Percentiles rank a stretch among this genome's conserved stretches.
Conservation (phyloP, 1,140 invertebrate genomes). For the Sarcophaga peregrina region DNA sequence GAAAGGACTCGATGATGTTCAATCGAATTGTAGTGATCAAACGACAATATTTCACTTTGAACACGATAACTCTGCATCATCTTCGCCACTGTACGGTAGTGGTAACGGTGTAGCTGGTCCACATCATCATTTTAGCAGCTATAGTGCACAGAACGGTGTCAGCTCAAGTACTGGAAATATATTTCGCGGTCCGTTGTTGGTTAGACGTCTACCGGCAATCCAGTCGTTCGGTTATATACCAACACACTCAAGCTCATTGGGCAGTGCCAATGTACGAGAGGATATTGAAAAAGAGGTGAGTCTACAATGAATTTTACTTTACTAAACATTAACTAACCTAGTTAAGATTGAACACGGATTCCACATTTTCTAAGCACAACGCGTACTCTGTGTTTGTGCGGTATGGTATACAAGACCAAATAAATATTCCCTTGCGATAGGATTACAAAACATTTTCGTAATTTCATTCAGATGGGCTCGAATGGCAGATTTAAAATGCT, state of each 20-base stretch:
- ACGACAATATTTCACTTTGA: conserved; percentile 48
- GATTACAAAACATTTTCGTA: too few relatives aligned
- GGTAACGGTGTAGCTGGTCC: conserved; percentile 1
- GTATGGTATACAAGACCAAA: too few relatives aligned
- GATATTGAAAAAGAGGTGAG: conserved; percentile 57
- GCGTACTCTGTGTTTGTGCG: too few relatives aligned
- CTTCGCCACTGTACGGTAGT: conserved; percentile 29
- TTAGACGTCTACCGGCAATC: conserved; percentile 50
- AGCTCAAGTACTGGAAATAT: background rate
- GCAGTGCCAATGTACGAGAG: conserved; percentile 51
- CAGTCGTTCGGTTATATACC: conserved; percentile 50
- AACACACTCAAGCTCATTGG: conserved; percentile 17
- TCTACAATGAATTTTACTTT: background rate
- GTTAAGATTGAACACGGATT: too few relatives aligned
- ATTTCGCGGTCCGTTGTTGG: conserved; percentile 44
- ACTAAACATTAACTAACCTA: too few relatives aligned
- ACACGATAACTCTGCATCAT: conserved; percentile 45
- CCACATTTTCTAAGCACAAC: too few relatives aligned
- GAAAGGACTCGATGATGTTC: conserved; percentile 45
- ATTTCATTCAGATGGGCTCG: too few relatives aligned
- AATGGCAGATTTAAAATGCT: too few relatives aligned
- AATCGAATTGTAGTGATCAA: conserved; percentile 51
- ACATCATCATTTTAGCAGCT: conserved; percentile 15
- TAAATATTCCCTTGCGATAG: too few relatives aligned
- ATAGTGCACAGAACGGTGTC: background rate